Conservation (phyloP, 2,888 invertebrate species). For the Archaeoteleia sp. region DNA sequence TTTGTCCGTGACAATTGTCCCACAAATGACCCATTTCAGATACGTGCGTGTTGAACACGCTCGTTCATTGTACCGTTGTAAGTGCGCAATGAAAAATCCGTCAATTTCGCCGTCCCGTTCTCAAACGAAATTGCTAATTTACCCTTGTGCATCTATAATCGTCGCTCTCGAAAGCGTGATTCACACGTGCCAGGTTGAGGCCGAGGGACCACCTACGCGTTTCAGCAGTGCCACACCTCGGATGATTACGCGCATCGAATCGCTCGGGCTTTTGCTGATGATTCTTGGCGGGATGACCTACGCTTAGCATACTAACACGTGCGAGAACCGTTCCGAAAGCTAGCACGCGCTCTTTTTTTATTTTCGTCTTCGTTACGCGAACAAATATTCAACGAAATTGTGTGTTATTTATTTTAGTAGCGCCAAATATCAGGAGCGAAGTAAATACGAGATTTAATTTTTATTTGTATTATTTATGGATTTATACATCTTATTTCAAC, state of each 20-base stretch:
- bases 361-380: constrained; percentile 15
- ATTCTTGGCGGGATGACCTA: constrained; percentile 2
- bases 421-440: too few relatives aligned
- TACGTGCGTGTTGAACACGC: constrained; percentile 43
- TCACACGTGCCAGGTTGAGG: constrained; percentile 51
- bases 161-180: constrained; percentile 45
- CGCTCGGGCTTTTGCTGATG: constrained; percentile 22
- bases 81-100: constrained; percentile 26
- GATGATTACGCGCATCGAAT: constrained; percentile 50
- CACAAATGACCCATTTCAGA: constrained; percentile 59
- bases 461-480: too few relatives aligned
- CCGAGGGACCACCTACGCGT: constrained; percentile 47
- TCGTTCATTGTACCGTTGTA: constrained; percentile 24
- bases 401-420: too few relatives aligned
- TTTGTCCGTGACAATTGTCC: constrained; percentile 45
- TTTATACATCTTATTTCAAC: too few relatives aligned
- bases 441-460: too few relatives aligned
- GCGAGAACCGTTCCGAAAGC: too few relatives aligned
- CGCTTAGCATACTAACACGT: constrained; percentile 10
- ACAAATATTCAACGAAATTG: constrained; percentile 20
- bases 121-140: constrained; percentile 45
- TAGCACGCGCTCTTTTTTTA: background rate
- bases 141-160: constrained; percentile 35
- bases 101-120: constrained; percentile 13
- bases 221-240: constrained; percentile 44